Base-by-base conservation (phyloP, 2,797 vertebrate species). In the Gadopsis bispinosus region DNA sequence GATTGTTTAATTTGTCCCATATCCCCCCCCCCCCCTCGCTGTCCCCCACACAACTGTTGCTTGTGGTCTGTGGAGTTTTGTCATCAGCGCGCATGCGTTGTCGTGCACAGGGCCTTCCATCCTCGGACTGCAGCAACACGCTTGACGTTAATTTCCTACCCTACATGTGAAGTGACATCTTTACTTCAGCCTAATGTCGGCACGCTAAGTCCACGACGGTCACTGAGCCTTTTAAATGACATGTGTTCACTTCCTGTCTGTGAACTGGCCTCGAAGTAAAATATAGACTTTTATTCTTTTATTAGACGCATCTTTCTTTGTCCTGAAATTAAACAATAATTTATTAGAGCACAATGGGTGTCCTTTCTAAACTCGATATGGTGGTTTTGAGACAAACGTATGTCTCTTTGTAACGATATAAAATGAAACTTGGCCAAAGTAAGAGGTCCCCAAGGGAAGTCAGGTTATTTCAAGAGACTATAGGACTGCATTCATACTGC, bases 51-150 rank as follows among this genome's bases (percentile, higher is more conserved):
- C 72, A 87, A 82, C 80, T 89, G 83, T 90, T 89, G 83, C 74
- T 48, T 86, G 48, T 85, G 76, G 77, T 70, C 75, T 74, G 66
- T 66, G 29, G 71, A 81, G 73, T 77, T 83, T 76, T 69, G 41
- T 33, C 47, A 2, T 3, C 65, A 73, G 14, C 77, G 91, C 89
- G 90, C 92, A 92, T 90, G 92, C 89, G 85, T 71, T 5, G 41
- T 61, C 50, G 66, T 56, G 69, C 63, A 55, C 73, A 78, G 69
- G 69, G 75, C 62, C 51, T 22, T 2, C 39, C 43, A 61, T 47
- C 69, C 71, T 10, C 26, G 7, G 51, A 70, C 41, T 77, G 20
- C 45, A 69, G 73, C 66, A 65, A 65, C 81, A 79, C 39, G 35
- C 43, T 39, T n/a, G 48, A 74, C 55, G n/a, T 43, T 5, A 56